Evolutionary conservation across 2,888 invertebrate genomes (phyloP), one percentile per base, ranked within the genome.

Genomic region (Erebia aethiops): DNA sequence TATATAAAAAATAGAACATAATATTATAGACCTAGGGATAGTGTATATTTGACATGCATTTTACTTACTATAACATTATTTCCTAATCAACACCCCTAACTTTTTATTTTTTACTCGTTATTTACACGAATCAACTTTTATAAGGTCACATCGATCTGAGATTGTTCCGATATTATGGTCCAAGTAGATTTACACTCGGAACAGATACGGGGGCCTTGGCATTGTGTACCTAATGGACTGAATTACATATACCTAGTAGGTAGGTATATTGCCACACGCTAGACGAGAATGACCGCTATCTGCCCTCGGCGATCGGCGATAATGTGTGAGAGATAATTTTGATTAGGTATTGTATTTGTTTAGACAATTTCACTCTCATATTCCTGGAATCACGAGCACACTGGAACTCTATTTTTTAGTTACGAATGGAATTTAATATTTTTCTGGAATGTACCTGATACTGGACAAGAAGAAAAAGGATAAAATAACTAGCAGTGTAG

Each of bases 241-340:
- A 72, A 72, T 72, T 67, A 70, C 72, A 52, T 71, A 74, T 60
- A 65, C 41, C 49, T 62, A 66, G 21, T 21, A 21, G 1, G 1
- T 35, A 35, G 35, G 35, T 67, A 62, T 61, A 54, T 57, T 21
- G 56, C 43, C 60, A 73, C 75, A 58, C 61, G 54, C 69, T 72
- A 66, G 73, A 74, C 75, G 69, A 78, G 71, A 71, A 74, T 74
- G 79, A 80, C 80, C 80, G 78, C 78, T 77, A 70, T 62, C 54
- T 74, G 79, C 71, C 80, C 80, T 79, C 78, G 78, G 70, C 71
- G 57, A 66, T 65, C 62, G 61, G 56, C 63, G 62, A 49, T 61
- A 60, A 70, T 49, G 57, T 49, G 35, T 7, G 35, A 35, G 35
- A 7, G 7, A 7, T 35, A 35, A 35, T 35, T 35, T 35, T 35